Conservation (phyloP, 2,888 invertebrate genomes). For the Drosophila recens region DNA sequence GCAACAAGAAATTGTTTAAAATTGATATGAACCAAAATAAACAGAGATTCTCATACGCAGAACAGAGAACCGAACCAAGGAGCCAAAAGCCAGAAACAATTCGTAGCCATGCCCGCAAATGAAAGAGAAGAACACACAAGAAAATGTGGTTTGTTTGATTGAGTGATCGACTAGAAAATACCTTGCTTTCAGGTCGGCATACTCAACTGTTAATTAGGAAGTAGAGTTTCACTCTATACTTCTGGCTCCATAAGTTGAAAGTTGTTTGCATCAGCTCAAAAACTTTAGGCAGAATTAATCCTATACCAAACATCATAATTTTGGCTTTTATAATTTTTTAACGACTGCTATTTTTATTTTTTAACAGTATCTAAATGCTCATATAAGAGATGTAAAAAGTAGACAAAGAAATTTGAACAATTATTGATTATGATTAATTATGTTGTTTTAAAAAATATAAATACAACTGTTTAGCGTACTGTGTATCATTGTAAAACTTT, state of each 20-base stretch:
- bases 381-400: no score
- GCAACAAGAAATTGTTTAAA: slow-evolving; percentile 40
- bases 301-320: no score
- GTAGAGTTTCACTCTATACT: not conserved
- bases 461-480: no score
- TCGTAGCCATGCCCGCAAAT: slow-evolving; percentile 46
- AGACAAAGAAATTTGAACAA: no score
- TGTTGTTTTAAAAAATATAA: not conserved
- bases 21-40: slow-evolving; percentile 63
- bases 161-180: not conserved
- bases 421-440: not conserved
- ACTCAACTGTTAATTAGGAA: not conserved
- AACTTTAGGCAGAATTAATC: no score
- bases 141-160: not conserved
- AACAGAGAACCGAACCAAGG: slow-evolving; percentile 4
- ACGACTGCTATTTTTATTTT: no score
- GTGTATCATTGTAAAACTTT: no score
- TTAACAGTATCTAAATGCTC: no score
- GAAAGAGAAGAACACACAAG: slow-evolving; percentile 2
- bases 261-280: no score
- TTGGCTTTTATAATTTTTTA: no score
- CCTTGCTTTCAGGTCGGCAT: no score
- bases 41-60: slow-evolving; percentile 41
- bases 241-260: no score
- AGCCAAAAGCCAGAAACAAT: slow-evolving; percentile 29